A percentile compares a stretch with the other conserved stretches of the same genome.
phyloP scores from a whole-genome alignment of 1,140 invertebrate species.

The Drosophila mojavensis region DNA sequence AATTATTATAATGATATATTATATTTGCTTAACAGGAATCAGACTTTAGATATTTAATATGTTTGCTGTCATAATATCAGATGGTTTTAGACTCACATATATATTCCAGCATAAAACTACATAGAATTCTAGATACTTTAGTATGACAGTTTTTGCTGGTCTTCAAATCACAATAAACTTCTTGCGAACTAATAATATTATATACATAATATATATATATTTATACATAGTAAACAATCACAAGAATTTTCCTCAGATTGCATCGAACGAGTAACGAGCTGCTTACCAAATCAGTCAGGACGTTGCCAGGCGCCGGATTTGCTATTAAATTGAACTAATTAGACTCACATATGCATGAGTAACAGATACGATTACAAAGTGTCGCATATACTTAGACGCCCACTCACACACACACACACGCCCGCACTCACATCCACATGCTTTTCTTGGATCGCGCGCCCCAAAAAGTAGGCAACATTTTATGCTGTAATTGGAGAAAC shows the following conservation, averaged over 20 bases:
- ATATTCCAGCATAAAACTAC: too few relatives aligned
- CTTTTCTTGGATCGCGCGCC: conserved; percentile 1
- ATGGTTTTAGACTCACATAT: too few relatives aligned
- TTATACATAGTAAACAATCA: background rate
- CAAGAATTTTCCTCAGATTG: background rate
- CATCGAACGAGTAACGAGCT: background rate
- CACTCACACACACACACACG: background rate
- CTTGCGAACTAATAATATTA: too few relatives aligned
- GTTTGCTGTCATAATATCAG: too few relatives aligned
- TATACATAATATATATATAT: background rate
- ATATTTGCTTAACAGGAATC: too few relatives aligned
- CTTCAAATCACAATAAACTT: too few relatives aligned
- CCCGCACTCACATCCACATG: conserved; percentile 2
- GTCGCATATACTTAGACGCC: conserved; percentile 1
- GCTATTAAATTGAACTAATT: conserved; percentile 44
- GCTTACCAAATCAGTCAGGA: conserved; percentile 7
- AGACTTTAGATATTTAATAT: too few relatives aligned
- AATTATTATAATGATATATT: too few relatives aligned
- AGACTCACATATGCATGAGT: conserved; percentile 29
- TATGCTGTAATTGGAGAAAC: conserved; percentile 61
- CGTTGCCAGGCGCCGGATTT: conserved; percentile 31
- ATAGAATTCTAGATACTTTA: too few relatives aligned
- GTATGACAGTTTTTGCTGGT: too few relatives aligned
- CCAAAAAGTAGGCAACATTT: conserved; percentile 54
- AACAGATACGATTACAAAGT: conserved; percentile 16